Evolutionary conservation across 1,140 invertebrate genomes (phyloP), one percentile per base, ranked within the genome.

Genomic region (Prorops nasuta): DNA sequence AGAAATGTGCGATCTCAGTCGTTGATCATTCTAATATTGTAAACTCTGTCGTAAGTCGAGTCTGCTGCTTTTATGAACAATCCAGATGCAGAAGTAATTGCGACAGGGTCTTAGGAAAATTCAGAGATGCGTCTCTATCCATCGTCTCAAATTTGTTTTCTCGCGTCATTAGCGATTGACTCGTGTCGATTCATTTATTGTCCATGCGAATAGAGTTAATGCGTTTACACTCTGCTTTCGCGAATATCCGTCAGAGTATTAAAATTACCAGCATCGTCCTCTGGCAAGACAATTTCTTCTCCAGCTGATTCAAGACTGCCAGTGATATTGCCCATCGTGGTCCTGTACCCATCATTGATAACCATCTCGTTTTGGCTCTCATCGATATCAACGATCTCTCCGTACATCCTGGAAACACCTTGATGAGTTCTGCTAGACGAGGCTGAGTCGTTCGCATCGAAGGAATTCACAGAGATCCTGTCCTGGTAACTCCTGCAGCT

Each of bases 191-290:
- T n/a, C 24, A 10, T 28, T 28, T 28, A 28, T 28, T 28, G 24
- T 28, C 24, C 24, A 28, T 28, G 24, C 24, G 10, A 28, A 28
- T 28, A 28, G 4, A 6, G 4, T 28, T 28, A 18, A 20, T 10
- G 18, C n/a, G 14, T 41, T 66, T 52, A 74, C 17, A 76, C 75
- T 44, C 75, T 61, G 46, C 74, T 77, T 34, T 77, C 74, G 0
- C 73, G 66, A 48, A 77, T 77, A 39, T 76, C 72, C 2, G 72
- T 67, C 3, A 74, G 51, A 17, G 64, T 57, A 16, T 64, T 59
- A 36, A 72, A 72, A 50, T 71, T 64, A 19, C 58, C 62, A n/a
- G 62, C 50, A 1, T 72, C 71, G 0, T 69, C 69, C 0, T 69
- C 71, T 2, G 51, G 46, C 40, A 63, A 54, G 10, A 20, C 24